Conservation (phyloP, 2,888 invertebrate species). For the Megastigmus dorsalis region DNA sequence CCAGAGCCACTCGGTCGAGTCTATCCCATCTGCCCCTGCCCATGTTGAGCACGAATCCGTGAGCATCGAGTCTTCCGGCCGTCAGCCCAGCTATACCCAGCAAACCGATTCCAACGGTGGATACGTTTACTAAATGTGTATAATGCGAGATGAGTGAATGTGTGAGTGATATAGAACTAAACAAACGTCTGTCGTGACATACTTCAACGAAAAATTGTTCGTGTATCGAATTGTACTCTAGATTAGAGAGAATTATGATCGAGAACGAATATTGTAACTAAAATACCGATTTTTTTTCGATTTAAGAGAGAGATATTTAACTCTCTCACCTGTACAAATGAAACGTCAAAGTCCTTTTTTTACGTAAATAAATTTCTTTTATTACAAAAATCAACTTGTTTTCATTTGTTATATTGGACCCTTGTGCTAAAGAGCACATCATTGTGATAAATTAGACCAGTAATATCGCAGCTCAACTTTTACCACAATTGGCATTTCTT, state of each 20-base stretch:
- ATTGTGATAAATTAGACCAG: background rate
- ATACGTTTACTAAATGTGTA: slow-evolving; percentile 64
- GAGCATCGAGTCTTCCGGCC: slow-evolving; percentile 50
- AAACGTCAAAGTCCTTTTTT: slow-evolving; percentile 35
- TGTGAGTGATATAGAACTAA: background rate
- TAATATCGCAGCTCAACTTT: background rate
- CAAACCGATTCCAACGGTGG: slow-evolving; percentile 64
- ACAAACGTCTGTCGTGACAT: no score
- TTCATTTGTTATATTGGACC: slow-evolving; percentile 23
- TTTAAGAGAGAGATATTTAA: background rate
- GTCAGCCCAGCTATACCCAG: slow-evolving; percentile 54
- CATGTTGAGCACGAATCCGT: slow-evolving; percentile 50
- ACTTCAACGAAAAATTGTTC: background rate
- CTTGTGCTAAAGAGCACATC: background rate
- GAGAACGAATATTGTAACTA: slow-evolving; percentile 5
- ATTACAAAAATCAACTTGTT: slow-evolving; percentile 46
- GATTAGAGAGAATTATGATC: background rate
- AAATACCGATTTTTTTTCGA: slow-evolving; percentile 2
- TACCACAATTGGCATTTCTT: slow-evolving; percentile 75
- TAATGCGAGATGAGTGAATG: background rate
- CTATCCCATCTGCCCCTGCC: background rate
- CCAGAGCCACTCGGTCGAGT: slow-evolving; percentile 35
- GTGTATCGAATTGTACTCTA: background rate
- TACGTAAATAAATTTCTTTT: slow-evolving; percentile 54
- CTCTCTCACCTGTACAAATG: background rate